phyloP scores from a whole-genome alignment of 2,113 vertebrate species.

The Cochlearius cochlearius region DNA sequence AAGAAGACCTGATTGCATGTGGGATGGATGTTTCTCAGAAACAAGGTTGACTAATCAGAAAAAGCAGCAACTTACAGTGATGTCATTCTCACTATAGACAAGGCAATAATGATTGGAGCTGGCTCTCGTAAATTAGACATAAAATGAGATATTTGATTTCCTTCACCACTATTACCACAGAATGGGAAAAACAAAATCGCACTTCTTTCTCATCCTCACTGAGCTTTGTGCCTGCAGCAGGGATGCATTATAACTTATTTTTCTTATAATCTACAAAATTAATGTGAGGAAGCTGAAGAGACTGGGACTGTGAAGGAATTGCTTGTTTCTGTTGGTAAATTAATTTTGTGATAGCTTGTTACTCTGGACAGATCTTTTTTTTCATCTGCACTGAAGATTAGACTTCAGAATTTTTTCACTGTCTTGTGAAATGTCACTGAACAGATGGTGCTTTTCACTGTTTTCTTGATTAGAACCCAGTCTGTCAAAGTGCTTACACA shows the following conservation, averaged over 20 bases:
- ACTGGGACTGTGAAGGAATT: not conserved
- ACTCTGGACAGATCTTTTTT: not conserved
- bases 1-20: not conserved
- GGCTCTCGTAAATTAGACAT: not conserved
- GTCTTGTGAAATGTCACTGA: constrained; percentile 8
- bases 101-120: not conserved
- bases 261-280: not conserved
- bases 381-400: not conserved
- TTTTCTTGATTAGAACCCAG: constrained; percentile 23
- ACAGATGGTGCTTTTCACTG: constrained; percentile 49
- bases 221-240: not conserved
- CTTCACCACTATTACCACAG: not conserved
- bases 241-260: not conserved
- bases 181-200: not conserved
- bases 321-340: not conserved
- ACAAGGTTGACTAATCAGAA: not conserved
- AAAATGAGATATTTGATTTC: not conserved
- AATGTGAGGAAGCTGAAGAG: not conserved
- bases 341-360: constrained; percentile 16
- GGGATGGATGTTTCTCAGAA: constrained; percentile 15
- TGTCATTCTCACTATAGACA: not conserved
- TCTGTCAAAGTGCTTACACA: constrained; percentile 33
- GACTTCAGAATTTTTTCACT: constrained; percentile 10
- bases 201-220: not conserved
- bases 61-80: not conserved